Evolutionary conservation across 2,888 invertebrate species (phyloP).

Genomic region (Caradrina clavipalpis): DNA sequence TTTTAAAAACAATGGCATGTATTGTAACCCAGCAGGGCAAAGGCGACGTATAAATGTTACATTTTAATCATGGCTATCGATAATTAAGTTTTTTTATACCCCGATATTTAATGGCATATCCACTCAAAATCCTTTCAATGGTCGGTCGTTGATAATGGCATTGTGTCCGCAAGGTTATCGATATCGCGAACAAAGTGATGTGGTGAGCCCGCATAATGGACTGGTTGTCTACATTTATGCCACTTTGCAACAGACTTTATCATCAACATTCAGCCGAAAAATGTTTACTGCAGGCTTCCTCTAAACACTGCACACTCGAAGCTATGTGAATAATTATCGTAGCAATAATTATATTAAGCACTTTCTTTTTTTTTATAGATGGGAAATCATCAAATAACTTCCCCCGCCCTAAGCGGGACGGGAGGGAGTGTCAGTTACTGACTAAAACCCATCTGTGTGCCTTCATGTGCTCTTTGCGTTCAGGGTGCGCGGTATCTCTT

Average conservation of each 20-base stretch:
- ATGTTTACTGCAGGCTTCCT: neutral
- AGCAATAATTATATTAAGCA: no score
- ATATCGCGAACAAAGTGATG: neutral
- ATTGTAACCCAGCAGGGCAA: neutral
- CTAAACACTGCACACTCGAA: no score
- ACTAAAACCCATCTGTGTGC: no score
- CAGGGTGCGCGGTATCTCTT: no score
- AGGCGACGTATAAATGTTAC: neutral
- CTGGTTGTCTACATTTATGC: neutral
- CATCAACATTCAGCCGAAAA: constrained; percentile 2
- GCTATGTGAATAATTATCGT: no score
- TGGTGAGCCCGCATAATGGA: constrained; percentile 2
- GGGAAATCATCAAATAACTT: no score
- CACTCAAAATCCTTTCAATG: constrained; percentile 13
- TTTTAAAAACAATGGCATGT: no score
- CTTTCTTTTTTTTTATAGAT: no score
- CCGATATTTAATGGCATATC: neutral
- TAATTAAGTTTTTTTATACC: neutral
- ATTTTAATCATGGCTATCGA: neutral
- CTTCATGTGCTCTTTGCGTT: no score
- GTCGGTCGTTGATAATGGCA: constrained; percentile 1
- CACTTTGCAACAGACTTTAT: neutral
- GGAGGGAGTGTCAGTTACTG: no score
- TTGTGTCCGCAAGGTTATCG: constrained; percentile 18
- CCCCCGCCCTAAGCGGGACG: no score